Base-by-base conservation (phyloP, 2,888 invertebrate genomes). In the Sipunculus nudus region DNA sequence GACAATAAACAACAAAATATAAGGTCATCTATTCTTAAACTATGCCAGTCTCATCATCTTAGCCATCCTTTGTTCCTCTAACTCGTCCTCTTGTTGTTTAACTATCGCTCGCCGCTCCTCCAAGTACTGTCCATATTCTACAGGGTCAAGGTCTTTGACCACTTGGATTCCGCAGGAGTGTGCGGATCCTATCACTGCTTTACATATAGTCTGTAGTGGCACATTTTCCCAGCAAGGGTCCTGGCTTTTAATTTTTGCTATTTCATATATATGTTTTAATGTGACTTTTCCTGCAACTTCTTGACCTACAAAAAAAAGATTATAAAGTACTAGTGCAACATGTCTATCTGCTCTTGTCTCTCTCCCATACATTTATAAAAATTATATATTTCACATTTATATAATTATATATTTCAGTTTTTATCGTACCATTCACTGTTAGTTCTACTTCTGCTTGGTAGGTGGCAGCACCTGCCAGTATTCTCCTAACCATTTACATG, bases 251-350 rank as follows among this genome's bases (percentile, higher is more conserved):
- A 99, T 92, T 83, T 89, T 88, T 0, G 99, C 98, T 79, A 99
- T 99, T 88, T 99, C 99, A 84, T 96, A 99, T 16, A 99, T 84
- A 84, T 99, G 99, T 82, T 96, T 98, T 0, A 93, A 78, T 0
- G 96, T 93, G 58, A 99, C 88, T 86, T 91, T 94, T 1, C 99
- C 99, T 72, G 91, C 89, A 28, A 89, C 85, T 72, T 96, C 94
- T 53, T 84, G 86, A 0, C 89, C 93, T 91, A 75, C 41, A 71
- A 61, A 54, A 13, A n/a, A 16, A 39, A 43, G 38, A 38, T 38
- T n/a, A n/a, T 16, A 38, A 16, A n/a, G n/a, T 16, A 13, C 38
- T n/a, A n/a, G n/a, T n/a, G n/a, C n/a, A n/a, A n/a, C n/a, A n/a
- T n/a, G n/a, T n/a, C n/a, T n/a, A n/a, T n/a, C n/a, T n/a, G n/a